A percentile compares a stretch with the other conserved stretches of the same genome.
These are phyloP conservation scores for Neoscelio sp. DNA, from an alignment of 2,888 invertebrate genomes.

Conservation along the genomic window DNA sequence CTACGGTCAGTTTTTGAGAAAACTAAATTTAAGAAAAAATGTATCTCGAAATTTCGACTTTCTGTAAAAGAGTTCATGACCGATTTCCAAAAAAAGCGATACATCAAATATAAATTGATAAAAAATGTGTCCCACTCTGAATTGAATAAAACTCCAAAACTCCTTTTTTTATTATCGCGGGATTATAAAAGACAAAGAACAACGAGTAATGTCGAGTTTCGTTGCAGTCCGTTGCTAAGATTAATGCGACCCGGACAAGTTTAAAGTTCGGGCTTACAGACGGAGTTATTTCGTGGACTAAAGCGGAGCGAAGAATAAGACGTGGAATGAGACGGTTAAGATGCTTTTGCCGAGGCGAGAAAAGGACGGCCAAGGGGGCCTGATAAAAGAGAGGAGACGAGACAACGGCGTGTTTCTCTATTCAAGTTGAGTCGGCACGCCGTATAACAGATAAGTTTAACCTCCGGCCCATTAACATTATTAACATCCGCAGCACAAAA, in stretches of 20 bases:
- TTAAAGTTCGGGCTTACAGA: slow-evolving; percentile 56
- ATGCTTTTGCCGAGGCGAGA: slow-evolving; percentile 22
- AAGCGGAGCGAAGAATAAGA: slow-evolving; percentile 61
- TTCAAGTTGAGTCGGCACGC: slow-evolving; percentile 72
- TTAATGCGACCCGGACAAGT: slow-evolving; percentile 61
- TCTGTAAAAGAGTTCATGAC: no score
- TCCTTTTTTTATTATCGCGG: slow-evolving; percentile 20
- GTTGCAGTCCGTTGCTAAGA: slow-evolving; percentile 52
- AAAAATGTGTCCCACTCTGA: no score
- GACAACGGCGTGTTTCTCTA: slow-evolving; percentile 72
- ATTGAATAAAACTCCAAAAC: no score
- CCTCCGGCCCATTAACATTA: slow-evolving; percentile 79
- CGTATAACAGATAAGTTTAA: slow-evolving; percentile 79
- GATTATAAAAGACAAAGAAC: slow-evolving; percentile 57
- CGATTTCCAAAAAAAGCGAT: no score
- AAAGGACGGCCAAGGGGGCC: slow-evolving; percentile 46
- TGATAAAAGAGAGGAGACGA: slow-evolving; percentile 66
- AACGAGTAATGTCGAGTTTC: slow-evolving; percentile 38
- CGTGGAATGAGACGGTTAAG: slow-evolving; percentile 53
- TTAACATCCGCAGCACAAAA: slow-evolving; percentile 75
- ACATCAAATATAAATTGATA: no score
- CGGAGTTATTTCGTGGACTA: slow-evolving; percentile 59
- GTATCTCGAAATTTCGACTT: no score
- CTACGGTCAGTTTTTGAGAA: no score
- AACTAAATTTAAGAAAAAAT: no score